A percentile compares a stretch with the other conserved stretches of the same genome.
phyloP scores from a whole-genome alignment of 2,113 vertebrate species.

The Serinus canaria region DNA sequence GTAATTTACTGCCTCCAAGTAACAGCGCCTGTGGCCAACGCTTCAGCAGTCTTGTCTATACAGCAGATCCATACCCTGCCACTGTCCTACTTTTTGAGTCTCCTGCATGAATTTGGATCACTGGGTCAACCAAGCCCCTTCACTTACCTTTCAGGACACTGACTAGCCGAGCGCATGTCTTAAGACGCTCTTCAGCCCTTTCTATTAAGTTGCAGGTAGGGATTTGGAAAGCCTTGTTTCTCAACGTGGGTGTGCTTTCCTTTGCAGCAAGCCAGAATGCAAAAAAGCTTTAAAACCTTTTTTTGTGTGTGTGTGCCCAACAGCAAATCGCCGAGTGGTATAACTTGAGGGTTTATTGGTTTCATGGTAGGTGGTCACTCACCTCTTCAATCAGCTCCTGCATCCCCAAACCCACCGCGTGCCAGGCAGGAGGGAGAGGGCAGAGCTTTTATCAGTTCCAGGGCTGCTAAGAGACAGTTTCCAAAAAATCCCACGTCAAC shows the following conservation, averaged over 20 bases:
- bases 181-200: conserved; percentile 14
- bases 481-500: not conserved
- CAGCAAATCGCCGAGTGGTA: not conserved
- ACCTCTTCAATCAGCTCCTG: not conserved
- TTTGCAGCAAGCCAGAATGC: conserved; percentile 8
- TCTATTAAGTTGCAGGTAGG: not conserved
- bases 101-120: conserved; percentile 15
- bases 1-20: not conserved
- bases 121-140: not conserved
- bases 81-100: not conserved
- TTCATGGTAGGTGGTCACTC: conserved; percentile 15
- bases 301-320: not conserved
- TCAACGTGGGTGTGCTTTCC: not conserved
- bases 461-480: conserved; percentile 28
- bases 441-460: not conserved
- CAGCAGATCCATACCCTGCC: conserved; percentile 5
- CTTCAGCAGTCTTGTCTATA: not conserved
- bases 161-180: not conserved
- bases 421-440: not conserved
- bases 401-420: not conserved
- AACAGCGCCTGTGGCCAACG: not conserved
- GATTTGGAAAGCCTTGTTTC: conserved; percentile 19
- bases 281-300: not conserved
- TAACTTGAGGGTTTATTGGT: not conserved
- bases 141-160: conserved; percentile 30